Evolutionary conservation across 2,113 vertebrate genomes (phyloP), one percentile per base, ranked within the genome.

Genomic region (Coptodon bakossiorum): DNA sequence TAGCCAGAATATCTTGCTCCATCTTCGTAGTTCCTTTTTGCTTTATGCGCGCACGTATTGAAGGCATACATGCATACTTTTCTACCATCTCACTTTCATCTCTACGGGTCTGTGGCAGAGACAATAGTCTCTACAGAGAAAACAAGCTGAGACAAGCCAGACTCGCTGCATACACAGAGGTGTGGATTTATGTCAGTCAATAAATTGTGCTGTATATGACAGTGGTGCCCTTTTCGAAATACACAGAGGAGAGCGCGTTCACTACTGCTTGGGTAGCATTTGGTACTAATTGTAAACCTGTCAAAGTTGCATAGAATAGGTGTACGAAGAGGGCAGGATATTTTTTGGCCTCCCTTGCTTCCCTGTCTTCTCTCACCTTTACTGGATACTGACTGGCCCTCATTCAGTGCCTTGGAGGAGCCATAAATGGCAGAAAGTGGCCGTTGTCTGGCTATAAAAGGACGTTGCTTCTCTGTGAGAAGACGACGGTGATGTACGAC

Each of bases 401-500:
- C 80, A 6, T 79, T 68, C 45, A 4, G 82, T 45, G 54, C 81
- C 31, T 90, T 80, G 71, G 36, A 82, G 89, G 63, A 93, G 92
- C 94, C 96, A 94, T 96, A 97, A 94, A 97, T 96, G 96, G 96
- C 92, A 96, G 94, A 95, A 95, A 93, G 91, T 93, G 95, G 94
- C 91, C 82, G 91, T 90, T 87, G 61, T 87, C 88, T 91, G 94
- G 91, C 96, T 96, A 95, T 96, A 96, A 97, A 97, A 96, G 96
- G 95, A 93, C 17, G 81, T 27, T 76, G 88, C 83, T 50, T 80
- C 59, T 82, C 81, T 22, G 86, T 27, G 79, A 86, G 91, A 90
- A 89, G 85, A 86, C 87, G 45, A 50, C 4, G 12, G 71, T 92
- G 85, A 95, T 95, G 95, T 93, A 93, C 2, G 53, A 85, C 82